phyloP scores from a whole-genome alignment of 2,888 invertebrate species.

The Abscondita cerata region DNA sequence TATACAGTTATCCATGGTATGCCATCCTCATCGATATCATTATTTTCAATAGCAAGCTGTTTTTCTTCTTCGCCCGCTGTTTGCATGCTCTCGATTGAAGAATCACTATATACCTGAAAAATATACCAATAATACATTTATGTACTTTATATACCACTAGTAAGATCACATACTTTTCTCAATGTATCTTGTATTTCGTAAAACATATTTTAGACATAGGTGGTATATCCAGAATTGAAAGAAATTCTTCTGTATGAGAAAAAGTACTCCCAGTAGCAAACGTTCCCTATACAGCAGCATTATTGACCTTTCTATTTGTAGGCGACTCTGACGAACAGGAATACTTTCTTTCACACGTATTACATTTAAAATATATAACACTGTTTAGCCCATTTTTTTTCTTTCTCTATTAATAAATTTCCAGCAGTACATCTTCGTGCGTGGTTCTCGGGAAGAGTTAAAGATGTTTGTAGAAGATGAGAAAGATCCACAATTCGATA shows the following conservation, averaged over 20 bases:
- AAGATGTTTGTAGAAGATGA: not conserved
- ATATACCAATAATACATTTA: not conserved
- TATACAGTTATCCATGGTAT: too few species aligned
- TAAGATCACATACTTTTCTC: not conserved
- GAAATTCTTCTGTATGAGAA: not conserved
- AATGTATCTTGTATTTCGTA: slow-evolving; percentile 7
- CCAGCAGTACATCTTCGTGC: not conserved
- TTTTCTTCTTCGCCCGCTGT: not conserved
- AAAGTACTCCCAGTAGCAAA: slow-evolving; percentile 4
- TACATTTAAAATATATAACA: slow-evolving; percentile 1
- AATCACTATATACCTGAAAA: not conserved
- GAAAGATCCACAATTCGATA: slow-evolving; percentile 1
- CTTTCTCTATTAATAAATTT: slow-evolving; percentile 5
- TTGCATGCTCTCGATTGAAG: too few species aligned
- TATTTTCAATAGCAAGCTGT: too few species aligned
- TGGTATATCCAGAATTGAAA: slow-evolving; percentile 10
- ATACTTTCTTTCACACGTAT: slow-evolving; percentile 10
- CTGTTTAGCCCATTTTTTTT: not conserved
- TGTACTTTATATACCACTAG: not conserved
- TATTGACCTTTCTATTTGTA: not conserved
- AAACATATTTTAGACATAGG: slow-evolving; percentile 5
- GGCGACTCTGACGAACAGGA: too few species aligned
- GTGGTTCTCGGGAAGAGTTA: not conserved
- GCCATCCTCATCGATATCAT: too few species aligned
- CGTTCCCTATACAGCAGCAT: slow-evolving; percentile 10